These are phyloP conservation scores for Metopolophium dirhodum DNA, from an alignment of 1,140 invertebrate species.

Conservation along the genomic window DNA sequence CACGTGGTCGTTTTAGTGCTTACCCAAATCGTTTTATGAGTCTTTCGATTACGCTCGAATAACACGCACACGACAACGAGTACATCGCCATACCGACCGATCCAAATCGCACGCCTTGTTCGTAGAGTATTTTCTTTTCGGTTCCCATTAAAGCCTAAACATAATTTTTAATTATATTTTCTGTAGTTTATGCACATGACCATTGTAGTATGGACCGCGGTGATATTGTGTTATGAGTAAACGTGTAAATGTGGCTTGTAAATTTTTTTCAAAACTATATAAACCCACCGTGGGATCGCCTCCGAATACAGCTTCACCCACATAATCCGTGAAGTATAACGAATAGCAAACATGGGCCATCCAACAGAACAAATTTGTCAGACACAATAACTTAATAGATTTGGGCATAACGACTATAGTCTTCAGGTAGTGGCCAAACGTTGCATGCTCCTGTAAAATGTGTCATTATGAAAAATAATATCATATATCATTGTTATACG, in stretches of 20 bases:
- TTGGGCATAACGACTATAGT: slow-evolving; percentile 90
- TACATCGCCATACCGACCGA: slow-evolving; percentile 98
- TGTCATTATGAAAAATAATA: not conserved
- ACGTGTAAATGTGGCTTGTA: not conserved
- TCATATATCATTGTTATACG: not conserved
- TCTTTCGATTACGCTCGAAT: slow-evolving; percentile 88
- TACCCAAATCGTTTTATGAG: slow-evolving; percentile 85
- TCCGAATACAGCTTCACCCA: slow-evolving; percentile 93
- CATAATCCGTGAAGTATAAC: slow-evolving; percentile 96
- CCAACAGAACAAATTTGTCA: slow-evolving; percentile 97
- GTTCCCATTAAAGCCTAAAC: slow-evolving; percentile 73
- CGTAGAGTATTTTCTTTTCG: slow-evolving; percentile 72
- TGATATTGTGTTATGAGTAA: not conserved
- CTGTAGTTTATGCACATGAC: not conserved
- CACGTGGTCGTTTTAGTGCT: slow-evolving; percentile 58
- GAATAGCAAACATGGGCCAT: slow-evolving; percentile 98
- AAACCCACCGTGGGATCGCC: slow-evolving; percentile 81
- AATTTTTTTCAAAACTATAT: not conserved
- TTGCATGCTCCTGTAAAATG: slow-evolving; percentile 23
- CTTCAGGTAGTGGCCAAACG: slow-evolving; percentile 76
- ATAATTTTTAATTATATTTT: not conserved
- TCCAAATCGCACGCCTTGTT: slow-evolving; percentile 90
- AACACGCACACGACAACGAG: slow-evolving; percentile 90
- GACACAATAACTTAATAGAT: slow-evolving; percentile 83
- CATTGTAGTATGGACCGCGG: too few species aligned